Evolutionary conservation across 2,888 invertebrate genomes (phyloP).

Genomic region (Eubasilissa splendida): DNA sequence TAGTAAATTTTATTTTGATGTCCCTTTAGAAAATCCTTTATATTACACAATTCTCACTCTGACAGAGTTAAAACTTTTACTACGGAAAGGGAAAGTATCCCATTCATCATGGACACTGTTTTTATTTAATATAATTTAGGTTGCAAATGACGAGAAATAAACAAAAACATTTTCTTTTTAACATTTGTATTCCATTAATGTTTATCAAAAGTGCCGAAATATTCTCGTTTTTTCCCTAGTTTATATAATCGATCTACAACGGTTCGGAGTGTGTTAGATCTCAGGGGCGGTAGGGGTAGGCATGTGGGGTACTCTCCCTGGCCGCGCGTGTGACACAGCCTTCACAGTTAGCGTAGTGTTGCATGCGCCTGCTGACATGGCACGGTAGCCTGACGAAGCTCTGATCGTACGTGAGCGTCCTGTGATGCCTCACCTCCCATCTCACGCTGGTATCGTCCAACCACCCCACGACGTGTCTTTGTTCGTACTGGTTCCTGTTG

Average conservation of each 20-base stretch:
- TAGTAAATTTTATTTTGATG: conserved; percentile 11
- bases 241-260: neutral
- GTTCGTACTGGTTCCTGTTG: conserved; percentile 41
- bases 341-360: conserved; percentile 51
- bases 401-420: conserved; percentile 58
- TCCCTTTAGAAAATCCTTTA: conserved; percentile 14
- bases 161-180: too few species aligned
- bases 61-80: conserved; percentile 9
- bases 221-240: too few species aligned
- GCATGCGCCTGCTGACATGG: conserved; percentile 57
- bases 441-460: conserved; percentile 10
- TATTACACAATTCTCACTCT: conserved; percentile 25
- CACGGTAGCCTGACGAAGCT: conserved; percentile 52
- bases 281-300: conserved; percentile 58
- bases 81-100: conserved; percentile 37
- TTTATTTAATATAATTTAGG: neutral
- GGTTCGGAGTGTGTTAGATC: conserved; percentile 37
- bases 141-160: too few species aligned
- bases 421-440: conserved; percentile 57
- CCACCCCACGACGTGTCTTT: conserved; percentile 1
- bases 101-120: conserved; percentile 57
- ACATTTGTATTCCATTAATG: too few species aligned
- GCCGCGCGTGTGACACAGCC: conserved; percentile 52
- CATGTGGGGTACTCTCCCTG: conserved; percentile 59
- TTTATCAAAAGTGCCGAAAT: too few species aligned